A percentile compares a stretch with the other conserved stretches of the same genome.
Conservation (phyloP, 2,113 vertebrate species). For the Entomyzon cyanotis region DNA sequence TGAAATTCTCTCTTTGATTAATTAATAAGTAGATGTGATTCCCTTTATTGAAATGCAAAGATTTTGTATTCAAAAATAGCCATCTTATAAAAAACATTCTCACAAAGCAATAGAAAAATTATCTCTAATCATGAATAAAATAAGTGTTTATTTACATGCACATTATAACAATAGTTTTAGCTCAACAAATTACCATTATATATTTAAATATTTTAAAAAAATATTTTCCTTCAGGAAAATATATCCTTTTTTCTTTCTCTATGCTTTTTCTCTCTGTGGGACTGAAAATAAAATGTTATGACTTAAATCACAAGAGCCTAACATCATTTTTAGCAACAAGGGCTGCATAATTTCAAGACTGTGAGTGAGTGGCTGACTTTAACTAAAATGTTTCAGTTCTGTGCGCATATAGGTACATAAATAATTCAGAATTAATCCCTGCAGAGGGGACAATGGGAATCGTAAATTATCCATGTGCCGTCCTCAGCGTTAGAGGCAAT, state of each 20-base stretch:
- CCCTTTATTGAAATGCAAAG: constrained; percentile 55
- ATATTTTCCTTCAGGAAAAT: constrained; percentile 73
- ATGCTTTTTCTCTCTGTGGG: constrained; percentile 81
- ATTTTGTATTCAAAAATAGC: constrained; percentile 58
- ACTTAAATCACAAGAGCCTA: constrained; percentile 98
- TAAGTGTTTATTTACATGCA: constrained; percentile 74
- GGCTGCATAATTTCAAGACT: constrained; percentile 91
- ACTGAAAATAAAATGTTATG: constrained; percentile 93
- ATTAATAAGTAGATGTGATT: constrained; percentile 65
- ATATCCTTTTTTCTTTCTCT: constrained; percentile 75
- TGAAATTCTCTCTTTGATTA: constrained; percentile 70
- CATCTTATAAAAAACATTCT: constrained; percentile 12
- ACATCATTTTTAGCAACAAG: constrained; percentile 93
- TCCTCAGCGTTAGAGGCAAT: constrained; percentile 89
- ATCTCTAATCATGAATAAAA: constrained; percentile 68
- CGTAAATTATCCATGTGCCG: constrained; percentile 94
- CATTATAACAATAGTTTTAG: constrained; percentile 67
- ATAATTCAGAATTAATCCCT: constrained; percentile 99
- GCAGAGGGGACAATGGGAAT: constrained; percentile 95
- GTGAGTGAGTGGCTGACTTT: constrained; percentile 93
- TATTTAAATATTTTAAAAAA: constrained; percentile 77
- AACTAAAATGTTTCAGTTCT: constrained; percentile 98
- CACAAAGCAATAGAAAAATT: constrained; percentile 11
- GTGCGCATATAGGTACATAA: constrained; percentile 94
- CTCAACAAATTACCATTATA: constrained; percentile 74